Conservation (phyloP, 2,888 invertebrate genomes). For the Charanyca ferruginea region DNA sequence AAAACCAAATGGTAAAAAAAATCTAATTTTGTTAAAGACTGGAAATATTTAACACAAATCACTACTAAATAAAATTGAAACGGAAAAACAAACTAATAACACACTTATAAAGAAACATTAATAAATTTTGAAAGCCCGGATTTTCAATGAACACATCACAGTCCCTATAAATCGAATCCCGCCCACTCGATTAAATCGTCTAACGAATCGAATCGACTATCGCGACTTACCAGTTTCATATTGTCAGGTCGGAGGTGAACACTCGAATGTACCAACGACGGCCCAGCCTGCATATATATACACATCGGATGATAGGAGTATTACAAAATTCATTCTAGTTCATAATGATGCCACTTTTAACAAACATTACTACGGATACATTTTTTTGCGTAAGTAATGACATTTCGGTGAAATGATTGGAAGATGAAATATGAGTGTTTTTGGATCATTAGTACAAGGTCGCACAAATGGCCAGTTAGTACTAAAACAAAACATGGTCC, state of each 20-base stretch:
- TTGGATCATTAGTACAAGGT: conserved; percentile 37
- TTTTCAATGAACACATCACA: conserved; percentile 46
- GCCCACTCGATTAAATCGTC: conserved; percentile 44
- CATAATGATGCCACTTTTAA: conserved; percentile 82
- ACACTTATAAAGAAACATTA: conserved; percentile 15
- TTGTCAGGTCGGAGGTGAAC: conserved; percentile 82
- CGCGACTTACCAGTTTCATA: conserved; percentile 87
- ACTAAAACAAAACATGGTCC: background rate
- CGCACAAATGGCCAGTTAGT: background rate
- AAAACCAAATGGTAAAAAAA: no score
- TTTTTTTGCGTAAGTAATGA: conserved; percentile 74
- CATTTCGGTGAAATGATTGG: conserved; percentile 55
- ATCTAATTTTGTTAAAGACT: no score
- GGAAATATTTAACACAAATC: no score
- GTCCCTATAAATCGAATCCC: conserved; percentile 40
- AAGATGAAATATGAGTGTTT: conserved; percentile 37
- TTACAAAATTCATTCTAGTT: conserved; percentile 87
- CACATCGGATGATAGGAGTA: conserved; percentile 65
- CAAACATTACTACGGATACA: conserved; percentile 73
- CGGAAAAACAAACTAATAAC: background rate
- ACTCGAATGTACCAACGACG: conserved; percentile 79
- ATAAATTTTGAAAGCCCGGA: conserved; percentile 4
- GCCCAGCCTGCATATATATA: conserved; percentile 80
- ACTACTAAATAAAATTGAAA: background rate
- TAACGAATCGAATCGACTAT: conserved; percentile 56